These are phyloP conservation scores for Maniola hyperantus DNA, from an alignment of 2,888 invertebrate species.

Conservation along the genomic window DNA sequence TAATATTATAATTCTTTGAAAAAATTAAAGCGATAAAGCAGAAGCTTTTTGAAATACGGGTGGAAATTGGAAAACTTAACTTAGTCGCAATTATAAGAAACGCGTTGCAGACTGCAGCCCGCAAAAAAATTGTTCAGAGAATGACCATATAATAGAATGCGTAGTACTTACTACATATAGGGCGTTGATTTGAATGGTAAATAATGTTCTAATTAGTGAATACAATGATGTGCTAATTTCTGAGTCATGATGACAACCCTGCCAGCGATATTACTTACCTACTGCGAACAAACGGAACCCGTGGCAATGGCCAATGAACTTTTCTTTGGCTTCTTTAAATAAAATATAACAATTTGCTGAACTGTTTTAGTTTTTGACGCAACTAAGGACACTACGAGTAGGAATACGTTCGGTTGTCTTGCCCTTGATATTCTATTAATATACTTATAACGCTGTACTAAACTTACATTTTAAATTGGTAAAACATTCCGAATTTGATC, in stretches of 20 bases:
- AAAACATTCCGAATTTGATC: background rate
- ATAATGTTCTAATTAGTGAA: slow-evolving; percentile 3
- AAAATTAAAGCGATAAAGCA: too few species aligned
- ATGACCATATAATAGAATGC: too few species aligned
- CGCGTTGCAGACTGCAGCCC: too few species aligned
- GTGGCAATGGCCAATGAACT: slow-evolving; percentile 22
- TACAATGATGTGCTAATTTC: slow-evolving; percentile 13
- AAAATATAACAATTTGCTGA: background rate
- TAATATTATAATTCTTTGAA: too few species aligned
- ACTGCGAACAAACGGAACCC: background rate
- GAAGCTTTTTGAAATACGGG: too few species aligned
- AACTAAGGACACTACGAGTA: background rate
- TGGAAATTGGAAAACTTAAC: too few species aligned
- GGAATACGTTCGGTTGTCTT: background rate
- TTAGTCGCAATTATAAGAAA: too few species aligned
- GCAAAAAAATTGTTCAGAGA: too few species aligned
- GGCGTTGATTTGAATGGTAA: background rate
- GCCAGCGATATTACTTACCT: background rate
- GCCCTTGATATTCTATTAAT: slow-evolving; percentile 18
- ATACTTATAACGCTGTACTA: slow-evolving; percentile 1
- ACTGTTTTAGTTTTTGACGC: slow-evolving; percentile 21
- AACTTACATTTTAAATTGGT: background rate
- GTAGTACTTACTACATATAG: too few species aligned
- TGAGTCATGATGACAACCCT: slow-evolving; percentile 12
- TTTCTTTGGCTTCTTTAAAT: slow-evolving; percentile 24